A percentile compares a stretch with the other conserved stretches of the same genome.
Conservation (phyloP, 2,113 vertebrate genomes). For the Pelvicachromis taeniatus region DNA sequence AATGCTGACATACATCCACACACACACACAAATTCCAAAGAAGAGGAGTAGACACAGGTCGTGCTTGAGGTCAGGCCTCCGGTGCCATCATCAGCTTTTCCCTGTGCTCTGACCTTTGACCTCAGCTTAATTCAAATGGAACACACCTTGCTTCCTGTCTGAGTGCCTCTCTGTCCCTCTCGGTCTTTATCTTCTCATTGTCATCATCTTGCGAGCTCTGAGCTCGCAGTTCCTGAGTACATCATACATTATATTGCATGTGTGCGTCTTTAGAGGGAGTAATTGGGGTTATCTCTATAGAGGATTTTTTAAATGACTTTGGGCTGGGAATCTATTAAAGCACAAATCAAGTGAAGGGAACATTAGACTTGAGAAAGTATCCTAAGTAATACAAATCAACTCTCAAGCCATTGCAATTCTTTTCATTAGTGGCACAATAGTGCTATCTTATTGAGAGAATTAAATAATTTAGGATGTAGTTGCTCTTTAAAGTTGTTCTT, state of each 20-base stretch:
- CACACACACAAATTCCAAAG: not conserved
- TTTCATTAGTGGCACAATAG: constrained; percentile 15
- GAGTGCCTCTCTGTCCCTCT: not conserved
- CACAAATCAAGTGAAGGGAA: constrained; percentile 10
- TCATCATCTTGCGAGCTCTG: constrained; percentile 3
- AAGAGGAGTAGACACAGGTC: not conserved
- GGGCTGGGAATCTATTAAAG: constrained; percentile 33
- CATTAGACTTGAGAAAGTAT: constrained; percentile 34
- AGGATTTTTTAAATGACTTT: constrained; percentile 42
- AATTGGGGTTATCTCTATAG: constrained; percentile 60
- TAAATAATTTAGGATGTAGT: not conserved
- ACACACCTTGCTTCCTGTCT: not conserved
- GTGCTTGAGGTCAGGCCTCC: constrained; percentile 32
- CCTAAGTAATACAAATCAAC: constrained; percentile 32
- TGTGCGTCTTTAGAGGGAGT: constrained; percentile 18
- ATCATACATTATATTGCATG: constrained; percentile 7
- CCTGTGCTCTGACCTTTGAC: constrained; percentile 29
- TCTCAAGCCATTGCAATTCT: not conserved
- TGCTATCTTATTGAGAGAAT: not conserved
- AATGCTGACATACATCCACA: not conserved
- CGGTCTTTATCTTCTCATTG: constrained; percentile 17
- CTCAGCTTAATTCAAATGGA: constrained; percentile 35
- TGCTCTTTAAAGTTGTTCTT: not conserved
- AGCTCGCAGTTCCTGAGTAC: not conserved
- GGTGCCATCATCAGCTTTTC: constrained; percentile 28